Evolutionary conservation across 2,797 vertebrate species (phyloP).

Genomic region (Peromyscus nudipes): DNA sequence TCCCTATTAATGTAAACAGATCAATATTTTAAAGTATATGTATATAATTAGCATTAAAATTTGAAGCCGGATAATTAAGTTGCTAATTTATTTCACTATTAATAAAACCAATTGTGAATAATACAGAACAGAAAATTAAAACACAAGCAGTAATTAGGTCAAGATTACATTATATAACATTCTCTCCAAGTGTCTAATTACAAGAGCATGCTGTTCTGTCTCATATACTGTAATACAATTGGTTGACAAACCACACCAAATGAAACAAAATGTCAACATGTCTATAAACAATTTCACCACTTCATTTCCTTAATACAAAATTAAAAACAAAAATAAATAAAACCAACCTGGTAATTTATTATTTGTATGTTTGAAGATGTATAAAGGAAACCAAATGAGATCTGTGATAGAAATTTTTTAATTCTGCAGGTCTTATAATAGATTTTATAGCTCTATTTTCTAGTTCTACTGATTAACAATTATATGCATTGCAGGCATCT

Average conservation of each 20-base stretch:
- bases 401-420: slow-evolving; percentile 53
- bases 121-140: slow-evolving; percentile 63
- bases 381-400: slow-evolving; percentile 52
- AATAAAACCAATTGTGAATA: slow-evolving; percentile 65
- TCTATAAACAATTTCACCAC: slow-evolving; percentile 26
- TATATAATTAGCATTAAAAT: slow-evolving; percentile 38
- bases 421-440: slow-evolving; percentile 12
- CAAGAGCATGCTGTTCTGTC: background rate
- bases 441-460: slow-evolving; percentile 56
- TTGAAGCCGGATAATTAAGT: slow-evolving; percentile 31
- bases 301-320: slow-evolving; percentile 15
- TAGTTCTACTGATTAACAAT: slow-evolving; percentile 3
- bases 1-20: slow-evolving; percentile 63
- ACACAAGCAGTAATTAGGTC: slow-evolving; percentile 20
- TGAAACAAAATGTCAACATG: slow-evolving; percentile 56
- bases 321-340: slow-evolving; percentile 52
- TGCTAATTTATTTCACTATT: slow-evolving; percentile 60
- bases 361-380: slow-evolving; percentile 35
- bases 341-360: slow-evolving; percentile 34
- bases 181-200: slow-evolving; percentile 28
- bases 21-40: slow-evolving; percentile 50
- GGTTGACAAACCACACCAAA: slow-evolving; percentile 39
- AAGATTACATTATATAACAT: slow-evolving; percentile 48
- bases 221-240: background rate
- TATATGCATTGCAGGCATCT: slow-evolving; percentile 12